Evolutionary conservation across 2,888 invertebrate species (phyloP), one percentile per base, ranked within the genome.

Genomic region (Monopis laevigella): DNA sequence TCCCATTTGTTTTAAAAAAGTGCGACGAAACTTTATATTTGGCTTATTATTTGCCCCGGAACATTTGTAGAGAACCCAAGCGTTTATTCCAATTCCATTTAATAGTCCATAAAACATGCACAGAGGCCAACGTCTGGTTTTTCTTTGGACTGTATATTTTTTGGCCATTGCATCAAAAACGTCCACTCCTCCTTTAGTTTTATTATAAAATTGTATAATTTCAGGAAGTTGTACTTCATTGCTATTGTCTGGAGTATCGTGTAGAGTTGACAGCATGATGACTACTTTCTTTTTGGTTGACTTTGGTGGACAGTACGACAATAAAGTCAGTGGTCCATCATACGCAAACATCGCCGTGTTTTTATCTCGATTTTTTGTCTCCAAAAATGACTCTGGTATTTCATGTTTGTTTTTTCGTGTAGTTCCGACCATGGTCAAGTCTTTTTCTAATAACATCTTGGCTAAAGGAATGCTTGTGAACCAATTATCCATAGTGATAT

Each of bases 241-340:
- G 29, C 12, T n/a, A 11, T 28, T 28, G 29, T 28, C 29, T 28
- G 11, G 5, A 11, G n/a, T 12, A n/a, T 28, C 29, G n/a, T 45
- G 45, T 40, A 45, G 36, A 29, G 45, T 43, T 36, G 42, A 43
- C 32, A 43, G 36, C 35, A 40, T 27, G 30, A 32, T 29, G 11
- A 40, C 35, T 27, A 30, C 27, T 40, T 45, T 45, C 38, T 45
- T 44, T 13, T 45, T 24, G 36, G 29, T 43, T 28, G 26, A 36
- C 36, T 40, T 45, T 40, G 40, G 42, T 8, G 45, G 45, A 17
- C 34, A 34, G 40, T 42, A 45, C 30, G 40, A 45, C 24, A 32
- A 34, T 26, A 34, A 41, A 18, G 30, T 41, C 19, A 26, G 32
- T 18, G 8, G 17, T 17, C 18, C 12, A 18, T 36, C 17, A 36